A percentile compares a stretch with the other conserved stretches of the same genome.
These are phyloP conservation scores for Enteromius trimaculatus DNA, from an alignment of 2,797 vertebrate genomes.

Conservation along the genomic window DNA sequence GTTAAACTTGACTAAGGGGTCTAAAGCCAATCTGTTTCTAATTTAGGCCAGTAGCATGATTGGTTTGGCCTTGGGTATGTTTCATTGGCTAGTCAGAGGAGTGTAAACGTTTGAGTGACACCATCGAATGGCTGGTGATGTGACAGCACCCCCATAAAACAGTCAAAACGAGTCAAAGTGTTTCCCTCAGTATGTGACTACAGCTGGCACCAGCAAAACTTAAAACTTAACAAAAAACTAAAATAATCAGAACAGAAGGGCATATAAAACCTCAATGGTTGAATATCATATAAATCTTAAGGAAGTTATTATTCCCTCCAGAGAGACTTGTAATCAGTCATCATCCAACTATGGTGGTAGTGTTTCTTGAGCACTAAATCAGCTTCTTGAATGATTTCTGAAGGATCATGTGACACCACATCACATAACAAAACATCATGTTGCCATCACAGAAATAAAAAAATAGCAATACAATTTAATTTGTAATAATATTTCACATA, in stretches of 20 bases:
- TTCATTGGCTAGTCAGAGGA: slow-evolving; percentile 38
- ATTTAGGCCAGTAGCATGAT: slow-evolving; percentile 51
- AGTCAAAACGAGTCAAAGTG: slow-evolving; percentile 36
- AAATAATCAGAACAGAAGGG: slow-evolving; percentile 12
- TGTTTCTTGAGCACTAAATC: not conserved
- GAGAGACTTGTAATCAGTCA: slow-evolving; percentile 14
- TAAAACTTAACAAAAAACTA: not conserved
- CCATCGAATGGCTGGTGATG: slow-evolving; percentile 30
- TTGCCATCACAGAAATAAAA: not conserved
- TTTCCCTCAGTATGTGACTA: slow-evolving; percentile 33
- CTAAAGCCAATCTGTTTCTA: slow-evolving; percentile 44
- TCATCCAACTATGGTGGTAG: slow-evolving; percentile 42
- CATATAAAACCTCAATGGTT: not conserved
- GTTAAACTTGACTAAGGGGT: slow-evolving; percentile 47
- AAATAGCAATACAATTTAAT: not conserved
- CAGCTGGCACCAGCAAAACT: slow-evolving; percentile 16
- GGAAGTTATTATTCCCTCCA: not conserved
- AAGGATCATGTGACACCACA: not conserved
- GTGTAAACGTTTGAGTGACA: slow-evolving; percentile 43
- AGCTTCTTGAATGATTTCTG: not conserved
- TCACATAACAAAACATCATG: too few relatives aligned
- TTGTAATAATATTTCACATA: not conserved
- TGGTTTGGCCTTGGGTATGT: slow-evolving; percentile 25
- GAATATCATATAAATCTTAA: slow-evolving; percentile 4
- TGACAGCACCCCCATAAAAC: slow-evolving; percentile 50